A percentile compares a stretch with the other conserved stretches of the same genome.
phyloP scores from a whole-genome alignment of 2,113 vertebrate genomes.

The Montifringilla adamsi region DNA sequence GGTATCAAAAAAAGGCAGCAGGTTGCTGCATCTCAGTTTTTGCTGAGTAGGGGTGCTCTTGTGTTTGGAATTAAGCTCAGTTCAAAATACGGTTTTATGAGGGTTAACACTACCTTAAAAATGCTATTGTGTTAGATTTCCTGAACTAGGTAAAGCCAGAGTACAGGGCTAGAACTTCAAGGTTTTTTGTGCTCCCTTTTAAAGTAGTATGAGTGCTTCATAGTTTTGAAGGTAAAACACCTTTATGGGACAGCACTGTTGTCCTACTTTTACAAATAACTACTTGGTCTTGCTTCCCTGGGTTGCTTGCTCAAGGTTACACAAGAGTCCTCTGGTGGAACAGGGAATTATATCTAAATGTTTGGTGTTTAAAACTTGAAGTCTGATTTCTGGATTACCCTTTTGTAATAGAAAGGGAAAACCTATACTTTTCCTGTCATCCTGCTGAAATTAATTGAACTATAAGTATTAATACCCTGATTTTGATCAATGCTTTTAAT shows the following conservation, averaged over 20 bases:
- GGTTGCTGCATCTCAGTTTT: background rate
- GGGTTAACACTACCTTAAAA: background rate
- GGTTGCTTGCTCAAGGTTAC: background rate
- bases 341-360: background rate
- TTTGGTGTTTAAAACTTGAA: background rate
- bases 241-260: background rate
- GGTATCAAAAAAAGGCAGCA: background rate
- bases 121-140: background rate
- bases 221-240: background rate
- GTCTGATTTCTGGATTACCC: background rate
- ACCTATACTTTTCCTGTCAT: background rate
- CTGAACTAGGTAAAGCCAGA: background rate
- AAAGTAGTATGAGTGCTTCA: background rate
- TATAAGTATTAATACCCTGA: background rate
- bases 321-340: background rate
- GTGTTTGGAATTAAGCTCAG: background rate
- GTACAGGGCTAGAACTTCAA: background rate
- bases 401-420: background rate
- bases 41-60: background rate
- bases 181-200: background rate
- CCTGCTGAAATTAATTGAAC: background rate
- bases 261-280: conserved; percentile 10
- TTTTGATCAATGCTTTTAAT: conserved; percentile 47
- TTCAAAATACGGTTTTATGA: rapidly evolving
- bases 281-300: background rate